Evolutionary conservation across 2,797 vertebrate genomes (phyloP).

Genomic region (Anabas testudineus): DNA sequence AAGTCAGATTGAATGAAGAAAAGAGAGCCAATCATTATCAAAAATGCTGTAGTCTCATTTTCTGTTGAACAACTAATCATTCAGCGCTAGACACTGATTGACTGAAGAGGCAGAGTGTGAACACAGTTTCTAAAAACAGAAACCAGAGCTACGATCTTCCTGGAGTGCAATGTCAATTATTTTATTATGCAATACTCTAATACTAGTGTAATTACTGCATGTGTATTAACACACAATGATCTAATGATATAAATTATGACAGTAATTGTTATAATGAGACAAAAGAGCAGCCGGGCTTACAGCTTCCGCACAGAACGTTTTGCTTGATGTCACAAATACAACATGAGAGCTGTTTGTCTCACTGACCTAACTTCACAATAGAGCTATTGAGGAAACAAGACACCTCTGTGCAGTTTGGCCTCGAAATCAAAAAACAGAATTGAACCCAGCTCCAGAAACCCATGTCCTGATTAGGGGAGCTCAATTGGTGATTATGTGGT

Average conservation of each 20-base stretch:
- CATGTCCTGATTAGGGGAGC: constrained; percentile 67
- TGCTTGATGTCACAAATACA: constrained; percentile 75
- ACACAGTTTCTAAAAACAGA: constrained; percentile 21
- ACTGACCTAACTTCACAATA: constrained; percentile 68
- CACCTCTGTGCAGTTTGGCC: constrained; percentile 77
- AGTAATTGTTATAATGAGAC: constrained; percentile 70
- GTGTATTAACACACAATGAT: constrained; percentile 39
- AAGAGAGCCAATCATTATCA: neutral
- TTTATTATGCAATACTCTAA: constrained; percentile 25
- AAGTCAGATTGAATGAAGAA: neutral
- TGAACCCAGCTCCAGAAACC: constrained; percentile 59
- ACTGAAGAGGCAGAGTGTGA: neutral
- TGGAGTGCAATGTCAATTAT: constrained; percentile 20
- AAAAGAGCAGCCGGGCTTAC: constrained; percentile 37
- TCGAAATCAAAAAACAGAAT: constrained; percentile 57
- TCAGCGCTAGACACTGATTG: neutral
- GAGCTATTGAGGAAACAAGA: constrained; percentile 67
- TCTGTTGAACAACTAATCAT: neutral
- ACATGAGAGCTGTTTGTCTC: constrained; percentile 65
- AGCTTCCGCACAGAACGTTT: constrained; percentile 30
- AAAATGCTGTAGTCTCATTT: neutral
- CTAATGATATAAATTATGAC: constrained; percentile 62
- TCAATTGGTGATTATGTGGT: constrained; percentile 69
- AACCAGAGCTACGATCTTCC: neutral
- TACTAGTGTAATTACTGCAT: constrained; percentile 31